Percentiles rank a stretch among this genome's conserved stretches.
phyloP scores from a whole-genome alignment of 2,113 vertebrate genomes.

The Cairina moschata region DNA sequence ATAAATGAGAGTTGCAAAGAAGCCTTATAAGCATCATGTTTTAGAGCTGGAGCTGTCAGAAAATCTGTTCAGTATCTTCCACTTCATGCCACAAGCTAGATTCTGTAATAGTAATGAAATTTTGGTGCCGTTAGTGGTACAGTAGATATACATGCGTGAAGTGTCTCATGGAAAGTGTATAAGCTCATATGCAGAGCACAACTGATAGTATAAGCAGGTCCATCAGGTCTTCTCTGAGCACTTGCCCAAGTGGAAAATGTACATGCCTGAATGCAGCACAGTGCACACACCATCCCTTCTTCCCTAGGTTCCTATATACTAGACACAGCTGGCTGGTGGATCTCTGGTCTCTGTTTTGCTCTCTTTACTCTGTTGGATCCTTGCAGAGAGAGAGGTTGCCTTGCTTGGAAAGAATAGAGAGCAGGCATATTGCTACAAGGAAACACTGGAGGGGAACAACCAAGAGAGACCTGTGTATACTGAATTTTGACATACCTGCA shows the following conservation, averaged over 20 bases:
- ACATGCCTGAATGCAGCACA: neutral
- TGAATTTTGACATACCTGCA: neutral
- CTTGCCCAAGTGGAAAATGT: neutral
- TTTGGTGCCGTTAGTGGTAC: neutral
- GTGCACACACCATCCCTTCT: neutral
- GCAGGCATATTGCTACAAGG: neutral
- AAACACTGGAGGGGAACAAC: neutral
- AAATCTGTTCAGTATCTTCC: neutral
- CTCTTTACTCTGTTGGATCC: neutral
- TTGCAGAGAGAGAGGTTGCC: neutral
- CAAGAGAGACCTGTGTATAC: neutral
- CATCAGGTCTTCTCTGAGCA: neutral
- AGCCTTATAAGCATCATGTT: neutral
- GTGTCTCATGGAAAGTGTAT: neutral
- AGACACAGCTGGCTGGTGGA: neutral
- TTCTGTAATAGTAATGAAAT: neutral
- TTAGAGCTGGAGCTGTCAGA: neutral
- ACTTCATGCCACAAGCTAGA: neutral
- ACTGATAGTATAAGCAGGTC: rapidly evolving
- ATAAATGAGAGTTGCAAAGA: neutral
- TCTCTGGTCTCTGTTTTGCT: neutral
- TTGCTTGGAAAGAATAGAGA: neutral
- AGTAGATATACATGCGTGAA: rapidly evolving
- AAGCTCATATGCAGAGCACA: neutral
- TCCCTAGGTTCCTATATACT: too few relatives aligned